Evolutionary conservation across 2,888 invertebrate species (phyloP).

Genomic region (Agriopis aurantiaria): DNA sequence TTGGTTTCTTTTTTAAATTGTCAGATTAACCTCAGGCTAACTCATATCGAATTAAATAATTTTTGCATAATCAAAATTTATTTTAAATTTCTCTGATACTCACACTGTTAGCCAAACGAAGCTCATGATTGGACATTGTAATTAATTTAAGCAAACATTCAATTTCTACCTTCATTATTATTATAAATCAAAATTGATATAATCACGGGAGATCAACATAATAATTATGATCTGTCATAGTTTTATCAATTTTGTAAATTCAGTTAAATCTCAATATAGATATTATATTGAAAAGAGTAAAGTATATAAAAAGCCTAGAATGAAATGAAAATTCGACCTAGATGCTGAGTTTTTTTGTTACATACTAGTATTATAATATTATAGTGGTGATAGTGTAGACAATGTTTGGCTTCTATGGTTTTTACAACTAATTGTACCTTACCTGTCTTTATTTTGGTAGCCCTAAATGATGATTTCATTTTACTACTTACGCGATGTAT

Average conservation of each 20-base stretch:
- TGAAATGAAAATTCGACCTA: too few relatives aligned
- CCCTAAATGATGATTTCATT: conserved; percentile 27
- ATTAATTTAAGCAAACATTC: conserved; percentile 3
- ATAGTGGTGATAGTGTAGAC: too few relatives aligned
- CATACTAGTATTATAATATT: too few relatives aligned
- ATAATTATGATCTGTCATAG: too few relatives aligned
- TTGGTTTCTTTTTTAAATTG: conserved; percentile 9
- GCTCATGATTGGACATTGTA: conserved; percentile 2
- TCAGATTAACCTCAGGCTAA: neutral
- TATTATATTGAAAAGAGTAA: too few relatives aligned
- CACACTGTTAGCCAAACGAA: neutral
- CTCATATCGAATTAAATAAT: neutral
- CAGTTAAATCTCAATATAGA: too few relatives aligned
- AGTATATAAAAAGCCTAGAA: too few relatives aligned
- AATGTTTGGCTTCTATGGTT: too few relatives aligned
- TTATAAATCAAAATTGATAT: neutral
- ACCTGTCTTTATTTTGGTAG: neutral
- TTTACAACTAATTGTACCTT: too few relatives aligned
- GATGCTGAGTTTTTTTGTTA: too few relatives aligned
- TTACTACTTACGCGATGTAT: conserved; percentile 6
- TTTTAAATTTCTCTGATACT: neutral
- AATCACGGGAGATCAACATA: too few relatives aligned
- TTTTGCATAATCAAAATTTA: neutral
- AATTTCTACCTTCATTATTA: neutral
- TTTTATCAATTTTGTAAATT: too few relatives aligned